phyloP scores from a whole-genome alignment of 2,888 invertebrate genomes.

The Pardosa pseudoannulata region DNA sequence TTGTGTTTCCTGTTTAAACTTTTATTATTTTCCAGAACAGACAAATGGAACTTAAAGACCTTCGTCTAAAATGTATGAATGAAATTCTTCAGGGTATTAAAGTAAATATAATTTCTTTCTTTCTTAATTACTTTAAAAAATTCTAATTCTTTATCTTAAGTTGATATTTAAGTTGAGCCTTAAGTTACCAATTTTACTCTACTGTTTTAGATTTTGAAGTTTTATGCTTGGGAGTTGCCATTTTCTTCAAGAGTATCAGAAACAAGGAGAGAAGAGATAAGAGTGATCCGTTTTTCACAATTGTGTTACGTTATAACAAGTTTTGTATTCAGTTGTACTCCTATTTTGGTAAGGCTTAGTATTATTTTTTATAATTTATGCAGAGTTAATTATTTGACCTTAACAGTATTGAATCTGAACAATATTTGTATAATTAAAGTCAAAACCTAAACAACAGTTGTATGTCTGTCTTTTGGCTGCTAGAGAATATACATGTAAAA shows the following conservation, averaged over 20 bases:
- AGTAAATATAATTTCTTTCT: slow-evolving; percentile 74
- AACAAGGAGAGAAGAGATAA: slow-evolving; percentile 50
- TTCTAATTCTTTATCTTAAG: too few species aligned
- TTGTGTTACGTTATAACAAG: slow-evolving; percentile 24
- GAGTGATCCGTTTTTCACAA: slow-evolving; percentile 22
- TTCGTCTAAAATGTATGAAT: slow-evolving; percentile 78
- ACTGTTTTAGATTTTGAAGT: slow-evolving; percentile 41
- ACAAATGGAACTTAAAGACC: slow-evolving; percentile 77
- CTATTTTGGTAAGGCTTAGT: slow-evolving; percentile 39
- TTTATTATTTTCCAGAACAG: slow-evolving; percentile 3
- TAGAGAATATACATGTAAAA: too few species aligned
- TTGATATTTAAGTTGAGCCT: too few species aligned
- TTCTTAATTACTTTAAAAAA: too few species aligned
- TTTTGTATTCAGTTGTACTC: slow-evolving; percentile 41
- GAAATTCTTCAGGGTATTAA: slow-evolving; percentile 79
- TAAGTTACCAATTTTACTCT: too few species aligned
- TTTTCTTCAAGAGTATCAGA: slow-evolving; percentile 38
- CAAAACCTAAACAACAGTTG: too few species aligned
- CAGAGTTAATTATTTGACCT: too few species aligned
- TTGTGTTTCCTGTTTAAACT: too few species aligned
- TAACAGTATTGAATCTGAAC: too few species aligned
- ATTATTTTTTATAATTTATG: too few species aligned
- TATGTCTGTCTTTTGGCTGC: too few species aligned
- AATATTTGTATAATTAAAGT: too few species aligned
- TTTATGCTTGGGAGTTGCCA: slow-evolving; percentile 61